Conservation (phyloP, 2,888 invertebrate genomes). For the Phortica magna region DNA sequence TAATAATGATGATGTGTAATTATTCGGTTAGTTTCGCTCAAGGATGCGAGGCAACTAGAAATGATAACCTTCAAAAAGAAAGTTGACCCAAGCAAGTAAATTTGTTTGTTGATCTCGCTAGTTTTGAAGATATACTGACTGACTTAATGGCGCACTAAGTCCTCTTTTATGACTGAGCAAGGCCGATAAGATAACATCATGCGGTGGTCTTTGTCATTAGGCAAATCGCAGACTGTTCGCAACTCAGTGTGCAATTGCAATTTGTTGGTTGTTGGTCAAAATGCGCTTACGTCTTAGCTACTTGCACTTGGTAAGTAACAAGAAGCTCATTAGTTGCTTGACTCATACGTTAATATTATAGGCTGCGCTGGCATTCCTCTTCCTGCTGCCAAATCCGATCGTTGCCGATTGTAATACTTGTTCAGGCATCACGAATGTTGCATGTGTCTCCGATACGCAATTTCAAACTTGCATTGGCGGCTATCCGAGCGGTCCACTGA, state of each 20-base stretch:
- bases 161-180: too few relatives aligned
- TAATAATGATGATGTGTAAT: background rate
- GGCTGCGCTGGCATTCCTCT: background rate
- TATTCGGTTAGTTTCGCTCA: too few relatives aligned
- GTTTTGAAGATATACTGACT: too few relatives aligned
- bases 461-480: conserved; percentile 44
- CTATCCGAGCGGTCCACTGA: conserved; percentile 40
- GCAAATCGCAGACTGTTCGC: background rate
- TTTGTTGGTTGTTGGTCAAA: background rate
- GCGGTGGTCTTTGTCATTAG: too few relatives aligned
- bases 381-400: background rate
- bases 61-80: too few relatives aligned
- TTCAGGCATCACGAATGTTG: conserved; percentile 31
- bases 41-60: too few relatives aligned
- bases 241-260: background rate
- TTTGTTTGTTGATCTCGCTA: too few relatives aligned
- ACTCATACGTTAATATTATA: background rate
- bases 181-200: too few relatives aligned
- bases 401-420: conserved; percentile 55
- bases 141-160: too few relatives aligned
- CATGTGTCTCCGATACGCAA: conserved; percentile 48
- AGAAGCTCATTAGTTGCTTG: background rate
- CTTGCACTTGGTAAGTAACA: background rate
- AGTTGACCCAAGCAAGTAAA: too few relatives aligned
- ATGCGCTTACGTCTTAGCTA: background rate